phyloP scores from a whole-genome alignment of 2,797 vertebrate genomes.

The Rhabdomys pumilio region DNA sequence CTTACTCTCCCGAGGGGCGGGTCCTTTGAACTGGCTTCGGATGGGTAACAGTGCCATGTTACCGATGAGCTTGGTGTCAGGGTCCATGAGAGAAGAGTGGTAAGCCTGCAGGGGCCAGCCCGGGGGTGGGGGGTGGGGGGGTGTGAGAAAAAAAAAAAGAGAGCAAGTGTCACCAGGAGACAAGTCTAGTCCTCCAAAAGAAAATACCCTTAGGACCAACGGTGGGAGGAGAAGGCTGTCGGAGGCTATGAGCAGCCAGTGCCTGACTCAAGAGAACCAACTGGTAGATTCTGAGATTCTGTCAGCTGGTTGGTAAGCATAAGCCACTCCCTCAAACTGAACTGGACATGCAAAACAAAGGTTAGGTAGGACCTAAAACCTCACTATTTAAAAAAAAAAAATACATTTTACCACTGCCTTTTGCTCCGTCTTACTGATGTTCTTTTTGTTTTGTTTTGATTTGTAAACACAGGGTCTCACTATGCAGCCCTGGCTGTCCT shows the following conservation, averaged over 20 bases:
- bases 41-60: conserved; percentile 98
- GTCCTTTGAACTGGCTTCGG: conserved; percentile 98
- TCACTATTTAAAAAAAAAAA: background rate
- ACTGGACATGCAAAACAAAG: conserved; percentile 32
- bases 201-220: background rate
- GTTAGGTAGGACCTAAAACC: background rate
- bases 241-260: background rate
- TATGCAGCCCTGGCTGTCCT: background rate
- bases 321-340: conserved; percentile 27
- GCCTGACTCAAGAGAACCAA: background rate
- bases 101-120: conserved; percentile 92
- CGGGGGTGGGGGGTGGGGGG: too few species aligned
- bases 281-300: background rate
- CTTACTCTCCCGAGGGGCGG: conserved; percentile 96
- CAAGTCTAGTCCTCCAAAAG: background rate
- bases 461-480: background rate
- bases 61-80: conserved; percentile 95
- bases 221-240: background rate
- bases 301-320: conserved; percentile 2
- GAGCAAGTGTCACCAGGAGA: background rate
- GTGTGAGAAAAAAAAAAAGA: background rate
- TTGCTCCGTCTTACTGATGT: background rate
- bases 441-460: background rate
- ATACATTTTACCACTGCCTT: background rate
- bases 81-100: conserved; percentile 95